Base-by-base conservation (phyloP, 1,140 invertebrate species). In the Anoplophora glabripennis region DNA sequence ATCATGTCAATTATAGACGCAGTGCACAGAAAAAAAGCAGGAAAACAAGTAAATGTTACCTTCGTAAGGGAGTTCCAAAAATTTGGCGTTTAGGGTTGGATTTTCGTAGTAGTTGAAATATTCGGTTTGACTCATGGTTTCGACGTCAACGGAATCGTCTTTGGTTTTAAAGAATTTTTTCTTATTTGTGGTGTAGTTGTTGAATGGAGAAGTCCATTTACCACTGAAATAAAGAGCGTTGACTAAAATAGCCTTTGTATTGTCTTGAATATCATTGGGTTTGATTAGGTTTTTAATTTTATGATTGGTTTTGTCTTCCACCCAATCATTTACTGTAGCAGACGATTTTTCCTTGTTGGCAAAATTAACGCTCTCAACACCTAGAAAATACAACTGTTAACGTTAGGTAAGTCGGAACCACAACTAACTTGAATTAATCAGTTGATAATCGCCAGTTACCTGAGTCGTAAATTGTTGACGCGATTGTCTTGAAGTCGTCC, bases 141-240 rank as follows among this genome's bases (percentile, higher is more conserved):
- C 73, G 0, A 69, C 75, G 18, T 77, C 73, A 0, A 67, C 72
- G 7, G 51, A 18, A 7, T 66, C 37, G 7, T 67, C 65, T 35
- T 70, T 52, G 17, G 53, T 62, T 33, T 54, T 63, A 56, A 75
- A 46, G 79, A 66, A 69, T 75, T 65, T 72, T 83, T 87, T 28
- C 72, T 72, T 59, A 67, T 69, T 2, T 71, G 72, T 41, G 48
- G 60, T 0, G 82, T 86, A 1, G 58, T 46, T 1, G 68, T 69
- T 64, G 62, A 90, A 89, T 38, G 79, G 72, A 8, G 72, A 74
- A 45, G 76, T 63, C 87, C 87, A 89, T 38, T 75, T 76, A 42
- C 60, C 72, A 18, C 92, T 93, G 75, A 94, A 94, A 72, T 94
- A 91, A 21, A 94, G 77, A 10, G 90, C 89, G 76, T 94, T 94